Conservation (phyloP, 1,140 invertebrate genomes). For the Cardiocondyla obscurior region DNA sequence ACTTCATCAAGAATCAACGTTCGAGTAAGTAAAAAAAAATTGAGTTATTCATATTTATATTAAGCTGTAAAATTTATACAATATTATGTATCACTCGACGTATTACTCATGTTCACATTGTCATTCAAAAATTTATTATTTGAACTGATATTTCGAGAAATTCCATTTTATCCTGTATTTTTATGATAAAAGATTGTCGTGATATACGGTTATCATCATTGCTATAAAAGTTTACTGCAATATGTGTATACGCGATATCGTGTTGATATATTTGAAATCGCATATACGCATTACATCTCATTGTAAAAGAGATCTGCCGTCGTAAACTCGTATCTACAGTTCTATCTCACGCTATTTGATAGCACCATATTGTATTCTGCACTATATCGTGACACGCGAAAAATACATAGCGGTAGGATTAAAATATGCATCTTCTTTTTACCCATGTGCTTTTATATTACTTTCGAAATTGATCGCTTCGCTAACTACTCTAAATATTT, state of each 20-base stretch:
- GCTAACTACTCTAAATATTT: background rate
- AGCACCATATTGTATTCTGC: background rate
- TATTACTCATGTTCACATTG: background rate
- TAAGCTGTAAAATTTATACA: background rate
- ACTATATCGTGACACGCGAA: background rate
- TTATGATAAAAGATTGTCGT: background rate
- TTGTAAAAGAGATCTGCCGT: background rate
- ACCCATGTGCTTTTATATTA: background rate
- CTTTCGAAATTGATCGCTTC: background rate
- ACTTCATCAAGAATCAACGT: conserved; percentile 99
- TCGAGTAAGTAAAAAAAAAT: conserved; percentile 92
- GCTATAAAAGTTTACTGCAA: background rate
- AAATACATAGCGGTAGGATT: background rate
- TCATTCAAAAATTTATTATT: background rate
- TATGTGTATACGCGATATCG: background rate
- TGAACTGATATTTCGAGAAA: background rate
- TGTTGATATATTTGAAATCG: background rate
- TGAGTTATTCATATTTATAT: background rate
- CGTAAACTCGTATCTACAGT: conserved; percentile 22
- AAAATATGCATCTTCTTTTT: background rate
- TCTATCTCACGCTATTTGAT: conserved; percentile 37
- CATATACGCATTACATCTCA: background rate
- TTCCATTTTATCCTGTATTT: background rate
- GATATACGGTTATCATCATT: background rate
- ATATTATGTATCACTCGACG: background rate